Evolutionary conservation across 1,140 invertebrate genomes (phyloP), one percentile per base, ranked within the genome.

Genomic region (Drosophila yakuba): DNA sequence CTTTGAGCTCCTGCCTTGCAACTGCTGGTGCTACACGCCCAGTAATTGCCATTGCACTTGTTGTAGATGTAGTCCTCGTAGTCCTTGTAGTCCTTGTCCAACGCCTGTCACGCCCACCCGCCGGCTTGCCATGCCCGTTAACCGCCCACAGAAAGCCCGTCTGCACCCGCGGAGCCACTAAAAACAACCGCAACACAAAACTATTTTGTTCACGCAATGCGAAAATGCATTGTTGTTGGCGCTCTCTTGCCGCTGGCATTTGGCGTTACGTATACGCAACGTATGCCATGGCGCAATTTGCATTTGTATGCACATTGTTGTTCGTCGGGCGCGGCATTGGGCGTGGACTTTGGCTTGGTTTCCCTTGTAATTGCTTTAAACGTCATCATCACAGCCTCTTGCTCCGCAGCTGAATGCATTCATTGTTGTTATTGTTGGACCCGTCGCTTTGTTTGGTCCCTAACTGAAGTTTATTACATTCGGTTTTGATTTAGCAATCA

Each of bases 161-260:
- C 41, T 38, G 55, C 73, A 62, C 35, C 44, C 36, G 50, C 38
- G 55, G 66, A 59, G 76, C 75, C 79, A 83, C 83, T 88, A 76
- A 88, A 88, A 86, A 83, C 83, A 79, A 86, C 83, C 83, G 72
- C 83, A 86, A 83, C 83, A 86, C 83, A 88, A 86, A 86, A 86
- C 83, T 86, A 86, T 86, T 86, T 86, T 88, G 83, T 86, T 86
- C 83, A 86, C 83, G 83, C 83, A 86, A 86, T 88, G 83, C 52
- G 74, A 88, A 86, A 86, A 82, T 82, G 83, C 78, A 82, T 44
- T 80, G 63, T 64, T 76, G 66, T 76, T 77, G 74, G 36, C 63
- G 57, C 76, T 68, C 54, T 74, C 54, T 74, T 66, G 61, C 72
- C 72, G 47, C 68, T 78, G 84, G 79, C 79, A 83, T 79, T 83